Conservation (phyloP, 2,797 vertebrate genomes). For the Champsocephalus gunnari region DNA sequence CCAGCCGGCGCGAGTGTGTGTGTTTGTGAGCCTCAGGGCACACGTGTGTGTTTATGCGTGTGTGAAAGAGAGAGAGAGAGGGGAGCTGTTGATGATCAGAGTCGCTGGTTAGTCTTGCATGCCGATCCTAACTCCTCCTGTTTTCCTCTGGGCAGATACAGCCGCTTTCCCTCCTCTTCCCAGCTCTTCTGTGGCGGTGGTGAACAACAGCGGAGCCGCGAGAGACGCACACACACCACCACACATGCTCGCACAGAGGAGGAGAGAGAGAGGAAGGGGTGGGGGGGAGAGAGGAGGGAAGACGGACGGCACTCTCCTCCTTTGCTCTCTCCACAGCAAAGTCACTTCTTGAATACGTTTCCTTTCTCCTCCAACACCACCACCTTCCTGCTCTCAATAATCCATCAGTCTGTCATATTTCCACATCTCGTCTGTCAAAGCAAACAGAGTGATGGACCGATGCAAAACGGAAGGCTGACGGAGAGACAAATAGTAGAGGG, state of each 20-base stretch:
- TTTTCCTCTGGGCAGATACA: slow-evolving; percentile 77
- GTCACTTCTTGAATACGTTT: slow-evolving; percentile 68
- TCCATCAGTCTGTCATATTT: slow-evolving; percentile 62
- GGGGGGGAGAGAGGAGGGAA: slow-evolving; percentile 29
- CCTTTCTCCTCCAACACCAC: slow-evolving; percentile 19
- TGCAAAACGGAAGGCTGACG: slow-evolving; percentile 46
- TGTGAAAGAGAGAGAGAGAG: slow-evolving; percentile 26
- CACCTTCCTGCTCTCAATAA: slow-evolving; percentile 50
- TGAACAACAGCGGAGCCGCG: slow-evolving; percentile 84
- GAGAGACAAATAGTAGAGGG: slow-evolving; percentile 46
- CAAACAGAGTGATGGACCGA: slow-evolving; percentile 68
- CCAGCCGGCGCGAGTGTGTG: slow-evolving; percentile 73
- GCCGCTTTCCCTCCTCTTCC: slow-evolving; percentile 79
- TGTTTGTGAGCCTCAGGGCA: slow-evolving; percentile 68
- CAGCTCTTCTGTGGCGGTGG: slow-evolving; percentile 87
- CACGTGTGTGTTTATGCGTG: slow-evolving; percentile 50
- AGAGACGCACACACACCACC: slow-evolving; percentile 73
- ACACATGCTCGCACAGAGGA: slow-evolving; percentile 65
- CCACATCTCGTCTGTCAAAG: slow-evolving; percentile 48
- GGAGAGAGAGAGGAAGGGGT: slow-evolving; percentile 28
- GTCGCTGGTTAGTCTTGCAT: slow-evolving; percentile 68
- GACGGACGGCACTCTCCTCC: slow-evolving; percentile 62
- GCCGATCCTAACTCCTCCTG: slow-evolving; percentile 78
- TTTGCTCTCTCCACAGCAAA: slow-evolving; percentile 70
- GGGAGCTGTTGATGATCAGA: slow-evolving; percentile 78